Evolutionary conservation across 2,797 vertebrate genomes (phyloP), one percentile per base, ranked within the genome.

Genomic region (Myotis findleyi): DNA sequence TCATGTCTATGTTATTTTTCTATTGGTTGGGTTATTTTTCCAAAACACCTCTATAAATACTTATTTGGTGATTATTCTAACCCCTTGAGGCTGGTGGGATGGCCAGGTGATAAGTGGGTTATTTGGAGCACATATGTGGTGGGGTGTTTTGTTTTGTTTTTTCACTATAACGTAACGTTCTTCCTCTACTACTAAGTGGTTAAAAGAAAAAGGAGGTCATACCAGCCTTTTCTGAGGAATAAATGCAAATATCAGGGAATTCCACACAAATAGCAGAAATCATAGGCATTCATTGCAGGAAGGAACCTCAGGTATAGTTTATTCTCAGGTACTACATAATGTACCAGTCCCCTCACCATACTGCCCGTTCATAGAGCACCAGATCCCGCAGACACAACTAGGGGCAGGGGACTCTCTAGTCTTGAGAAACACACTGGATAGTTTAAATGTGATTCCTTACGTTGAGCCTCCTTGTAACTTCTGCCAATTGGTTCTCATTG

Each of bases 211-310:
- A 23, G 25, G 11, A 59, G 9, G 14, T n/a, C 30, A 1, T 33
- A 51, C 3, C 23, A 85, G 80, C 11, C 33, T 30, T 93, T 93
- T 57, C 79, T 72, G 44, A 64, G 38, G 53, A 80, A 76, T 80
- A 12, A 72, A 79, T 27, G 16, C 23, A 80, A 76, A 55, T 73
- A 38, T 1, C 5, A 2, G 12, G 13, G 17, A 81, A 79, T 89
- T 76, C n/a, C 62, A 21, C 23, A 51, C 4, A 51, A 68, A 62
- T 2, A 33, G 16, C 25, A 20, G 53, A 47, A 68, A 33, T 55
- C 17, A 3, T 20, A 16, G 91, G 17, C 21, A 59, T 69, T 62
- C 20, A 12, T 0, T 49, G 20, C 12, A 49, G 68, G 30, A 64
- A 81, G n/a, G 18, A 3, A 68, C 20, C 36, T 62, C 14, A 4